Evolutionary conservation across 2,113 vertebrate species (phyloP), one percentile per base, ranked within the genome.

Genomic region (Bujurquina vittata): DNA sequence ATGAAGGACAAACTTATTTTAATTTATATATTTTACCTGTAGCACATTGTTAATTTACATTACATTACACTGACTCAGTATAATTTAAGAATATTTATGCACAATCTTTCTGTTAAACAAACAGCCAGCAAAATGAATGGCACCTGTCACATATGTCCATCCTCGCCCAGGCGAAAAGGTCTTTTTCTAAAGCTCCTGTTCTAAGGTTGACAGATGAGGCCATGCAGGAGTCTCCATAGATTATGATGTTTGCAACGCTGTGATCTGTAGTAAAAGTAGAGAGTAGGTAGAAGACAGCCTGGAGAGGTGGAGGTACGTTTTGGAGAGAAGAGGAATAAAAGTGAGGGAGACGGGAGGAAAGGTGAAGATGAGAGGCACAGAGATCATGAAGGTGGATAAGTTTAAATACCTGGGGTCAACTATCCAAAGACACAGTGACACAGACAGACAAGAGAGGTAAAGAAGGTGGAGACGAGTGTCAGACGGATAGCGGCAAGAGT

Each of bases 171-270:
- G 40, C 3, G 40, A 12, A 10, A 26, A 67, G 63, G 18, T 67
- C 26, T 40, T 35, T 67, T 67, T 49, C 15, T 11, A 17, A 69
- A 69, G 23, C 29, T 49, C 17, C 43, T 29, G 43, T 49, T 20
- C 23, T 11, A 49, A 69, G 40, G 63, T 43, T 29, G 63, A 49
- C 0, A 12, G 9, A 49, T 67, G 40, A 67, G 22, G 22, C 4
- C 3, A 1, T 14, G 40, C 0, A 49, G 9, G 40, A 49, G 40
- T 69, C 40, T 49, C 40, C 40, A 49, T 0, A 0, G 22, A 49
- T 3, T 29, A 29, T 49, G 40, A 29, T 69, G 23, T 69, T 69
- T 69, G 23, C 23, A 14, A 52, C 49, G 20, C 1, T 52, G 49
- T 3, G 23, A 20, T 52, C 15, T 49, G 40, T 49, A 29, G 23